Evolutionary conservation across 1,140 invertebrate genomes (phyloP).

Genomic region (Goniozus legneri): DNA sequence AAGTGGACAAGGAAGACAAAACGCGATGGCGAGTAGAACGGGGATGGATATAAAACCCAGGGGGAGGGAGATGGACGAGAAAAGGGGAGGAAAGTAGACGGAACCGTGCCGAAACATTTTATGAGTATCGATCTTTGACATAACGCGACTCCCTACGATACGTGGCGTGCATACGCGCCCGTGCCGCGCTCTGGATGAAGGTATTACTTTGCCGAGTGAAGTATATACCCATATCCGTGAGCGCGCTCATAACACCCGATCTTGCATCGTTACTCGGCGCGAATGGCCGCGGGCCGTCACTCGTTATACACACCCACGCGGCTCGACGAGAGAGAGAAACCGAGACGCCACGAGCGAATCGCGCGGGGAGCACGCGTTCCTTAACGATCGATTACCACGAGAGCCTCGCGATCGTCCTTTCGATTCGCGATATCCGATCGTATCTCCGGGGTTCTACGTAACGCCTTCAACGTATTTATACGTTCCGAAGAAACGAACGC

Average conservation of each 20-base stretch:
- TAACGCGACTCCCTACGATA: slow-evolving; percentile 19
- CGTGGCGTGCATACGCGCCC: slow-evolving; percentile 1
- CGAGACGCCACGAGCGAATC: slow-evolving; percentile 13
- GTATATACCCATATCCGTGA: background rate
- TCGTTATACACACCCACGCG: slow-evolving; percentile 14
- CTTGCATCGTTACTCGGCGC: slow-evolving; percentile 13
- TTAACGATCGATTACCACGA: slow-evolving; percentile 5
- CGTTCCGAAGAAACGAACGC: slow-evolving; percentile 3
- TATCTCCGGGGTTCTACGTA: slow-evolving; percentile 6
- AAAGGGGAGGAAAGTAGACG: slow-evolving; percentile 11
- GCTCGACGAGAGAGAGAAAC: slow-evolving; percentile 13
- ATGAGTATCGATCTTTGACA: slow-evolving; percentile 31
- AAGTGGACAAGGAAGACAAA: slow-evolving; percentile 11
- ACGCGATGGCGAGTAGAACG: background rate
- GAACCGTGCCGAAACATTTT: slow-evolving; percentile 32
- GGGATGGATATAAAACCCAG: background rate
- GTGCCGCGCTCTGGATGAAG: slow-evolving; percentile 13
- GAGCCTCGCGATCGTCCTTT: slow-evolving; percentile 14
- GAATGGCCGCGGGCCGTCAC: slow-evolving; percentile 12
- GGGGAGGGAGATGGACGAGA: background rate
- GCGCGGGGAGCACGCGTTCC: slow-evolving; percentile 11
- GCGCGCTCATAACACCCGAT: slow-evolving; percentile 15
- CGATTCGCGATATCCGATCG: slow-evolving; percentile 4
- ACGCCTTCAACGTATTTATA: slow-evolving; percentile 12
- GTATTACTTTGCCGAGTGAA: slow-evolving; percentile 21